These are phyloP conservation scores for Theristicus caerulescens DNA, from an alignment of 2,113 vertebrate genomes.

Conservation along the genomic window DNA sequence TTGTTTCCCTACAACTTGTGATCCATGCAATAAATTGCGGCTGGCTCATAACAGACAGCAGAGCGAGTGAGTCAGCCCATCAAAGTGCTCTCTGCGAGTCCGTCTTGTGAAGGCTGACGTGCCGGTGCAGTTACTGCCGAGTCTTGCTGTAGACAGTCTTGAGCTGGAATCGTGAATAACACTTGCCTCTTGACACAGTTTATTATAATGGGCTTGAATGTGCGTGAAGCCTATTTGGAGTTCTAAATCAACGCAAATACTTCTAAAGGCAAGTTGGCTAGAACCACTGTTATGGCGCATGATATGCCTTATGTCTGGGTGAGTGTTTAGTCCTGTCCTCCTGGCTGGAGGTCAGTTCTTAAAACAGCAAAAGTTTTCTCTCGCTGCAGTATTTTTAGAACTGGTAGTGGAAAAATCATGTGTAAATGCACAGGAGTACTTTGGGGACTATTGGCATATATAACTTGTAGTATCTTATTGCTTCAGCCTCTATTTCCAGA, in stretches of 20 bases:
- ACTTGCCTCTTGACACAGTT: background rate
- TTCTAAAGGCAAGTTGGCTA: background rate
- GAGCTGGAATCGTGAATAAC: background rate
- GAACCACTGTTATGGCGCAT: accelerated
- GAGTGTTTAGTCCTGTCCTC: background rate
- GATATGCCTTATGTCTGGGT: background rate
- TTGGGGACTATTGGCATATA: background rate
- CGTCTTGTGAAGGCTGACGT: background rate
- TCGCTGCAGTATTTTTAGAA: background rate
- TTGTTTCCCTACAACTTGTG: background rate
- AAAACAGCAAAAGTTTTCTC: background rate
- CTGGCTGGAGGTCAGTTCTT: conserved; percentile 8
- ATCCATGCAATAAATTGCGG: background rate
- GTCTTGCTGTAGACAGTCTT: background rate
- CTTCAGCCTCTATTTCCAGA: background rate
- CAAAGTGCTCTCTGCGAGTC: background rate
- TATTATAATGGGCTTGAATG: background rate
- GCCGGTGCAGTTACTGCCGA: accelerated
- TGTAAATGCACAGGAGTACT: background rate
- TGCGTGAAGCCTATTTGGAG: background rate
- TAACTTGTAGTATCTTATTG: background rate
- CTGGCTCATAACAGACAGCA: background rate
- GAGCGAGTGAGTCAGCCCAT: background rate
- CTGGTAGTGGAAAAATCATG: background rate
- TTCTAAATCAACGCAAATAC: background rate